Percentiles rank a stretch among this genome's conserved stretches.
phyloP scores from a whole-genome alignment of 2,888 invertebrate genomes.

The Platycheirus rosarum region DNA sequence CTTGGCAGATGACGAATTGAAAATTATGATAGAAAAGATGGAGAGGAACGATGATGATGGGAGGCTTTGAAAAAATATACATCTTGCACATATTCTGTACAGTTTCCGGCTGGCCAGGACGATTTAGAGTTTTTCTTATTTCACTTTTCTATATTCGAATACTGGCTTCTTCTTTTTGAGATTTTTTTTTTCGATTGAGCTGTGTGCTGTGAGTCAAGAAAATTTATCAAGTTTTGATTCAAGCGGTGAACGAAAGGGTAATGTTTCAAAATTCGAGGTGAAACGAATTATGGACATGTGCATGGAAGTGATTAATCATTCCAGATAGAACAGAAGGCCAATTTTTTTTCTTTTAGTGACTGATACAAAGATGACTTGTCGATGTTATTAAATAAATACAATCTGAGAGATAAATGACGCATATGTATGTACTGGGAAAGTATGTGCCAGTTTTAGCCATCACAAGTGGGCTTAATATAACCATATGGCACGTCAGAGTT shows the following conservation, averaged over 20 bases:
- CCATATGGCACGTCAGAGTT: too few relatives aligned
- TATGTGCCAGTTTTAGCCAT: too few relatives aligned
- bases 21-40: conserved; percentile 52
- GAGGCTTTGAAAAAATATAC: conserved; percentile 7
- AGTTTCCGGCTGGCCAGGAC: conserved; percentile 67
- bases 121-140: conserved; percentile 34
- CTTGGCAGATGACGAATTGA: conserved; percentile 73
- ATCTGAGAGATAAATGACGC: conserved; percentile 3
- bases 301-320: conserved; percentile 61
- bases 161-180: conserved; percentile 15
- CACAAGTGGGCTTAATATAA: too few relatives aligned
- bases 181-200: conserved; percentile 67
- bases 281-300: conserved; percentile 59
- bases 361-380: conserved; percentile 1
- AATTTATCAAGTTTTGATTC: conserved; percentile 70
- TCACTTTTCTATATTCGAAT: neutral
- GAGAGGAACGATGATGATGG: conserved; percentile 25
- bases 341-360: conserved; percentile 7
- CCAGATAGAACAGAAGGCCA: conserved; percentile 11
- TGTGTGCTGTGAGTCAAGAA: conserved; percentile 43
- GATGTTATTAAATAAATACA: conserved; percentile 3
- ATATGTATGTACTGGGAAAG: neutral
- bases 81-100: conserved; percentile 63
- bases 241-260: conserved; percentile 53
- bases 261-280: conserved; percentile 30